Evolutionary conservation across 2,113 vertebrate genomes (phyloP), one percentile per base, ranked within the genome.

Genomic region (Alectura lathami): DNA sequence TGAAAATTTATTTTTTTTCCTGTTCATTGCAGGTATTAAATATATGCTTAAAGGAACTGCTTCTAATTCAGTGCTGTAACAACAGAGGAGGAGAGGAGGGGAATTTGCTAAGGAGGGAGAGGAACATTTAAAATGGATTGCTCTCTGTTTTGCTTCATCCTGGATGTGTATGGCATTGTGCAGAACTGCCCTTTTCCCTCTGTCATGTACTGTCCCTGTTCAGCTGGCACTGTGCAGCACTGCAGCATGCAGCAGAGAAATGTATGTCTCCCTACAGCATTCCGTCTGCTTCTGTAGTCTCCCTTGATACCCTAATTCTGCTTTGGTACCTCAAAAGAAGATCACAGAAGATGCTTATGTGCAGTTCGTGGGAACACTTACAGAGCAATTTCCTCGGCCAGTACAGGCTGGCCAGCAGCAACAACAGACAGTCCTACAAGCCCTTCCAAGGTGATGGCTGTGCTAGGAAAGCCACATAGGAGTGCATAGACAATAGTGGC

Each of bases 141-240:
- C 2, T 59, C 29, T 83, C 5, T 1, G 6, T 56, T 64, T 72
- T 79, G 32, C 4, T 57, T 88, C 45, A 20, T 73, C 8, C 9
- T 14, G 1, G 14, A 11, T 30, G 1, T 8, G 17, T n/a, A 24
- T 10, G 7, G 51, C 26, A 3, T 4, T 45, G 30, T 57, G 40
- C 40, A 77, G 72, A 62, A 64, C 67, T 84, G 68, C 51, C 69
- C 12, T 51, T 22, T 34, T 62, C 36, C 20, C 23, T 0, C 0
- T 29, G 30, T 4, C 32, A 42, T n/a, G 29, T 8, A 2, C 11
- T 62, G 40, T 53, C 45, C 8, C 48, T 1, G 0, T 27, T 83
- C 53, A 76, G 34, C 8, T 17, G 45, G 12, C 1, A 5, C 7
- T 47, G 26, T 4, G 7, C 45, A 60, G 48, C 56, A n/a, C n/a